Conservation (phyloP, 2,888 invertebrate species). For the Gastrophysa polygoni region DNA sequence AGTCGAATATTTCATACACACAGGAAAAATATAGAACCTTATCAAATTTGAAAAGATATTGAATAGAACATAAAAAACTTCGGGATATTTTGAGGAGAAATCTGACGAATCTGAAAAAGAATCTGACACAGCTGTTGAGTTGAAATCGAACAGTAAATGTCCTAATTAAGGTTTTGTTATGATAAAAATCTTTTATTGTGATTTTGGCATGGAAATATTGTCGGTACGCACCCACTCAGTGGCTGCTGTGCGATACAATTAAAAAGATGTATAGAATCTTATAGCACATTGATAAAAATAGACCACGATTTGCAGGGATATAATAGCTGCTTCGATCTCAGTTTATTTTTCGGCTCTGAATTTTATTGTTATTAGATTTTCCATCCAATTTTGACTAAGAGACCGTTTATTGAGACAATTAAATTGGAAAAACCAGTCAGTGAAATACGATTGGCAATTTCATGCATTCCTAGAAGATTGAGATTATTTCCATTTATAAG, state of each 20-base stretch:
- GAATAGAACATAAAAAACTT: no score
- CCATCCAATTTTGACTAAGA: not conserved
- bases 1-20: no score
- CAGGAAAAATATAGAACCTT: no score
- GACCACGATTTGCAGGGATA: not conserved
- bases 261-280: not conserved
- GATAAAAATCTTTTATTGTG: conserved; percentile 6
- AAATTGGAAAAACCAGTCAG: not conserved
- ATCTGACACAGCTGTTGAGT: no score
- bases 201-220: conserved; percentile 9
- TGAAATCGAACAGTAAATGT: no score
- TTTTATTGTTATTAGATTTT: conserved; percentile 1
- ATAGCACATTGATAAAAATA: conserved; percentile 13
- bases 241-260: not conserved
- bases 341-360: not conserved
- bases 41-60: no score
- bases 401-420: not conserved
- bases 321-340: not conserved
- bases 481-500: no score
- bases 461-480: not conserved
- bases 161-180: not conserved
- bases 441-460: not conserved
- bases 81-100: no score
- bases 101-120: no score
- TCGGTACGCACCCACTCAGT: conserved; percentile 7